Base-by-base conservation (phyloP, 2,888 invertebrate species). In the Byasa hedistus region DNA sequence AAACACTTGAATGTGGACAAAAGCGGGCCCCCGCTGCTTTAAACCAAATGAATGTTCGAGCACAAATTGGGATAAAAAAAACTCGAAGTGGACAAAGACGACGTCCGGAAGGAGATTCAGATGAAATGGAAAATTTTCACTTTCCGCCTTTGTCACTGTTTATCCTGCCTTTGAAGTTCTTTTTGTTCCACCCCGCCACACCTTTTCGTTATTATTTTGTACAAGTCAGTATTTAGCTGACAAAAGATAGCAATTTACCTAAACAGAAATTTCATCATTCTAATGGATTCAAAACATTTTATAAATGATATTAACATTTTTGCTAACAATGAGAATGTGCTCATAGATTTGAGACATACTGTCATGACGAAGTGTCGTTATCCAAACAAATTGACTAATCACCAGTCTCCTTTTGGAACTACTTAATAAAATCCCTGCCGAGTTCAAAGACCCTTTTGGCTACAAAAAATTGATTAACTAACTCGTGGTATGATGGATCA, bases 121-220 rank as follows among this genome's bases (percentile, higher is more conserved):
- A 61, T 66, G 57, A 61, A 66, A 61, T 61, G 66, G 66, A 66
- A 66, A 66, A 66, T 66, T 61, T 54, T 39, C 54, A 19, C 27
- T 61, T 61, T 32, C 61, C 65, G 57, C 39, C 21, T 51, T 61
- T 65, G 51, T 65, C 23, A 44, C 36, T 61, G 61, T 51, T 58
- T 51, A 54, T 66, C 57, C 54, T 21, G 52, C 52, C 58, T 64
- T 58, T 58, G 19, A 54, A 54, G 54, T 39, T 58, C 36, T 58
- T 58, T 58, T 58, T 54, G 23, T 39, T 64, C 23, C 51, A 51
- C 15, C 58, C 10, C 39, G 57, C 39, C 23, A 61, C 39, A 61
- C 44, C 21, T 65, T 59, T 60, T 55, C 22, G 27, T 44, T 61
- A 27, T 52, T 61, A 51, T 32, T 32, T 27, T 51, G 48, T 22